Evolutionary conservation across 2,113 vertebrate species (phyloP).

Genomic region (Cisticola juncidis): DNA sequence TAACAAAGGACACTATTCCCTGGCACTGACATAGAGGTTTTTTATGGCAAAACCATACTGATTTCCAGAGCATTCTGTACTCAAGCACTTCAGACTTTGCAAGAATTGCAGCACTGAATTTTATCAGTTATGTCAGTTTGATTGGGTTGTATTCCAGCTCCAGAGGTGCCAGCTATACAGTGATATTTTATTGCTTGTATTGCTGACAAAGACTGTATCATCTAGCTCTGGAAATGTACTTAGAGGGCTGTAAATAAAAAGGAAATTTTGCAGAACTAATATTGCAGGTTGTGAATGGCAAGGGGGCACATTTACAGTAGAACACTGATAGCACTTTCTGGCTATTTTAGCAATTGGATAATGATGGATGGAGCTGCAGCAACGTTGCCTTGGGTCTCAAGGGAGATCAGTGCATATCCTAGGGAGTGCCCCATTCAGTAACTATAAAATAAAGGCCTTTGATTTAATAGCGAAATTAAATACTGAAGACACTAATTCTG

Average conservation of each 20-base stretch:
- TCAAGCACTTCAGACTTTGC: background rate
- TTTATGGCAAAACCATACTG: background rate
- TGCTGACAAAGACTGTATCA: background rate
- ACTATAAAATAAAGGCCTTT: background rate
- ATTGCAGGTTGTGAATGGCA: background rate
- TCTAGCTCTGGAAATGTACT: background rate
- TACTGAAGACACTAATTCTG: background rate
- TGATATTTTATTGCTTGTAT: background rate
- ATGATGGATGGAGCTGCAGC: background rate
- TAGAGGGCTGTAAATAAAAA: constrained; percentile 24
- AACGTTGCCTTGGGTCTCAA: background rate
- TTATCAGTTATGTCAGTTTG: constrained; percentile 29
- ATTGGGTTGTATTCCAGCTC: background rate
- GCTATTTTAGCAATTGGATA: background rate
- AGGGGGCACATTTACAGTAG: background rate
- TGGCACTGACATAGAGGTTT: background rate
- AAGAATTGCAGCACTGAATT: background rate
- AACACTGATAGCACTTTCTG: background rate
- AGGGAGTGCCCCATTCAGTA: background rate
- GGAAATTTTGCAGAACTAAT: background rate
- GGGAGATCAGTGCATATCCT: background rate
- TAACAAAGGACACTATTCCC: background rate
- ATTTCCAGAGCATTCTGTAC: background rate
- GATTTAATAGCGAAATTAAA: background rate
- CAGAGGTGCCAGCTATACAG: background rate